Percentiles rank a stretch among this genome's conserved stretches.
phyloP scores from a whole-genome alignment of 2,797 vertebrate genomes.

The Tapera naevia region DNA sequence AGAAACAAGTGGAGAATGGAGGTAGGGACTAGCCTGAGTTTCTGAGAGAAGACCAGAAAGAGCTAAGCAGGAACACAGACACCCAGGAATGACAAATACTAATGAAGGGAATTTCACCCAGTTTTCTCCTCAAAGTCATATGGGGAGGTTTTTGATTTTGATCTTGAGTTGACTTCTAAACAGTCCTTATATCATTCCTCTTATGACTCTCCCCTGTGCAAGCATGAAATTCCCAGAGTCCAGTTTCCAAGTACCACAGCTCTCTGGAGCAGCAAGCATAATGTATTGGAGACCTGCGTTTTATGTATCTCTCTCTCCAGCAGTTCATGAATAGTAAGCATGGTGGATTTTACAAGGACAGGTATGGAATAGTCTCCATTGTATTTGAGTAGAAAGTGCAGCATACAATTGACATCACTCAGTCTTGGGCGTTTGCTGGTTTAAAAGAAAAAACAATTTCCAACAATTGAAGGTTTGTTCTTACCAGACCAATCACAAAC shows the following conservation, averaged over 20 bases:
- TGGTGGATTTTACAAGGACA: conserved; percentile 61
- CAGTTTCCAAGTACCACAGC: background rate
- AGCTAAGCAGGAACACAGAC: background rate
- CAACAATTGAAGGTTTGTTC: conserved; percentile 61
- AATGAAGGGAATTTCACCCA: background rate
- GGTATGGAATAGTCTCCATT: background rate
- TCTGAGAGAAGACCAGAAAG: background rate
- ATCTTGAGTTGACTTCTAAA: background rate
- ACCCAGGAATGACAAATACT: background rate
- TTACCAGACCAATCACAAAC: conserved; percentile 75
- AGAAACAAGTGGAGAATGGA: background rate
- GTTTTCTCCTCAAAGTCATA: background rate
- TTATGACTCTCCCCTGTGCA: background rate
- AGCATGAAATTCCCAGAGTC: background rate
- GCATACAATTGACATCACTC: conserved; percentile 61
- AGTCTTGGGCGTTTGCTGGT: conserved; percentile 56
- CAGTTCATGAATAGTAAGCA: conserved; percentile 67
- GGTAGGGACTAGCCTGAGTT: background rate
- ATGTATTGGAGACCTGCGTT: background rate
- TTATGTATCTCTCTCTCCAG: conserved; percentile 23
- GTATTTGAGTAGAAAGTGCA: conserved; percentile 37
- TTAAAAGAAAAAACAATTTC: conserved; percentile 73
- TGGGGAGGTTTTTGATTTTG: background rate
- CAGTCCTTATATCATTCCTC: background rate
- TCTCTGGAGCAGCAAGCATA: background rate